Conservation (phyloP, 2,113 vertebrate species). For the Malurus alboscapulatus region DNA sequence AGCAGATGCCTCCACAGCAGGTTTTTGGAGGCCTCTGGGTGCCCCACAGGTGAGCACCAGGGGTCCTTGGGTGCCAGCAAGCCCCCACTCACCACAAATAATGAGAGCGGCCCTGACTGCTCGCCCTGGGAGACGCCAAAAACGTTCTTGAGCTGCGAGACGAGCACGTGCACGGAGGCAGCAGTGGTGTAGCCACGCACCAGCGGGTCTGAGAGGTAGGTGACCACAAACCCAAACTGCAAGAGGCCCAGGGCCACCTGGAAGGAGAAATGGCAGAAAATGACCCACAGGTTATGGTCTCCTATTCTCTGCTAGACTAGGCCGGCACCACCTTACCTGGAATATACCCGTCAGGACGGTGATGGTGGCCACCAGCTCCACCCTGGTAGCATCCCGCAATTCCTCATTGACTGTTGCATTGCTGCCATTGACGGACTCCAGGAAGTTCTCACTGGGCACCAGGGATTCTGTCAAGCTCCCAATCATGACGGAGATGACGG, state of each 20-base stretch:
- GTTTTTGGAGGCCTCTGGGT: not conserved
- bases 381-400: conserved; percentile 65
- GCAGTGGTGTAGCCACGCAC: conserved; percentile 92
- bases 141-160: conserved; percentile 92
- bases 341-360: conserved; percentile 86
- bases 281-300: rapidly evolving
- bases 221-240: conserved; percentile 93
- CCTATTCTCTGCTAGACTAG: not conserved
- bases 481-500: conserved; percentile 94
- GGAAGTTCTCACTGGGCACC: conserved; percentile 75
- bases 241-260: conserved; percentile 88
- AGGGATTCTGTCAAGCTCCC: conserved; percentile 87
- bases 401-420: conserved; percentile 19
- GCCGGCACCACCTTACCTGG: conserved; percentile 76
- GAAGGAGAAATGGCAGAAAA: not conserved
- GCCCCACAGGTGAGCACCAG: not conserved
- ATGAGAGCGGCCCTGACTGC: conserved; percentile 79
- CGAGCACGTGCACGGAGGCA: conserved; percentile 86
- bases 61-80: not conserved
- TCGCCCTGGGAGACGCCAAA: conserved; percentile 79
- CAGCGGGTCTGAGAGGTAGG: conserved; percentile 92
- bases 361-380: conserved; percentile 83
- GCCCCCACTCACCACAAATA: conserved; percentile 82
- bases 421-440: conserved; percentile 56
- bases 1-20: not conserved